Evolutionary conservation across 2,888 invertebrate species (phyloP).

Genomic region (Drymonia ruficornis): DNA sequence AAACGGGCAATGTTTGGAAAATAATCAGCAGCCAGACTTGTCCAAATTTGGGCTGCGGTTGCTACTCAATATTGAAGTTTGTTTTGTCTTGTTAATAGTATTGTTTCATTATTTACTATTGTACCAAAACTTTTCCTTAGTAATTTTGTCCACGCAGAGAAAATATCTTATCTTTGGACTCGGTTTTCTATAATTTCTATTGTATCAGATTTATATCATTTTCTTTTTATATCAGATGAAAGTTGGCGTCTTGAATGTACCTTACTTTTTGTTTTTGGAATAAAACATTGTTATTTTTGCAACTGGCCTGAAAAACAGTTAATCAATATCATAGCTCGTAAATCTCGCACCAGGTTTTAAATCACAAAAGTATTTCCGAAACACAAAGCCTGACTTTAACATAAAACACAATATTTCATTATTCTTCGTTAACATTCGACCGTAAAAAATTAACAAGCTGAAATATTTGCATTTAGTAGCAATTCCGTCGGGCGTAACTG

Average conservation of each 20-base stretch:
- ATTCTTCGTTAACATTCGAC: constrained; percentile 16
- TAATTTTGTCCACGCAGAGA: background rate
- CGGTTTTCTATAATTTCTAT: too few species aligned
- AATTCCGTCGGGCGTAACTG: constrained; percentile 36
- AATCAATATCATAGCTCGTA: too few species aligned
- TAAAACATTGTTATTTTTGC: too few species aligned
- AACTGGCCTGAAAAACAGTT: too few species aligned
- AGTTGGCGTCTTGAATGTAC: too few species aligned
- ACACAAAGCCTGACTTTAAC: background rate
- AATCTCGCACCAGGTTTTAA: background rate
- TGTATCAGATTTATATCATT: too few species aligned
- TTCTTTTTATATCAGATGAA: too few species aligned
- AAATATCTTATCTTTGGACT: too few species aligned
- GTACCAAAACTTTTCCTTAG: background rate
- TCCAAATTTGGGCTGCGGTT: constrained; percentile 32
- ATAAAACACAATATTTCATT: constrained; percentile 5
- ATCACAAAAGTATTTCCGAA: background rate
- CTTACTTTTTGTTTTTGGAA: too few species aligned
- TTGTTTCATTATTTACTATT: background rate
- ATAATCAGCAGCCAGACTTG: constrained; percentile 62
- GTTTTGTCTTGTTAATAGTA: constrained; percentile 8
- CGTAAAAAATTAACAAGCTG: constrained; percentile 32
- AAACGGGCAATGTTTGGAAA: constrained; percentile 63
- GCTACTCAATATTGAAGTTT: constrained; percentile 9
- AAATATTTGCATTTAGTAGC: constrained; percentile 42